Percentiles rank a stretch among this genome's conserved stretches.
These are phyloP conservation scores for Gymnoscopelus microlampas DNA, from an alignment of 2,797 vertebrate genomes.

Conservation along the genomic window DNA sequence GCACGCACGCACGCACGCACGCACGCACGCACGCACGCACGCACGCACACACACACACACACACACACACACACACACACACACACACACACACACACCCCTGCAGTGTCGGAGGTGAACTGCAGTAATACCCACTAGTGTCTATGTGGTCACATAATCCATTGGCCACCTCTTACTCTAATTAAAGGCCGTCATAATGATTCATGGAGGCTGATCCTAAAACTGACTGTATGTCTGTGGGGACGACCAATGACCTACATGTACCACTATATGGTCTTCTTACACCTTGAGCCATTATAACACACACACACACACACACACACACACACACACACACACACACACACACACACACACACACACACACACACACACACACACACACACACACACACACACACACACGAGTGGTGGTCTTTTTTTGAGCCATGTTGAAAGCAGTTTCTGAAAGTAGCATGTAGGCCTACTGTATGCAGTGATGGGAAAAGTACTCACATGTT, in stretches of 20 bases:
- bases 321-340: no score
- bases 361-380: no score
- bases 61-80: background rate
- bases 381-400: no score
- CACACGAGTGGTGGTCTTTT: constrained; percentile 19
- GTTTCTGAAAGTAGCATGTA: constrained; percentile 24
- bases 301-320: constrained; percentile 18
- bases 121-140: constrained; percentile 43
- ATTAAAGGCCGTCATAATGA: constrained; percentile 80
- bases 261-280: constrained; percentile 54
- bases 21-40: constrained; percentile 7
- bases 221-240: constrained; percentile 72
- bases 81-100: constrained; percentile 8
- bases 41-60: constrained; percentile 7
- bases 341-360: no score
- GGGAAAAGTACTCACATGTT: no score
- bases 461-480: no score
- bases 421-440: constrained; percentile 50
- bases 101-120: constrained; percentile 57
- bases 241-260: constrained; percentile 77
- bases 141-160: constrained; percentile 21
- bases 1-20: background rate
- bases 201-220: constrained; percentile 73
- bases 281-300: constrained; percentile 49
- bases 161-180: constrained; percentile 70